These are phyloP conservation scores for Melipona bicolor DNA, from an alignment of 2,888 invertebrate genomes.

Conservation along the genomic window DNA sequence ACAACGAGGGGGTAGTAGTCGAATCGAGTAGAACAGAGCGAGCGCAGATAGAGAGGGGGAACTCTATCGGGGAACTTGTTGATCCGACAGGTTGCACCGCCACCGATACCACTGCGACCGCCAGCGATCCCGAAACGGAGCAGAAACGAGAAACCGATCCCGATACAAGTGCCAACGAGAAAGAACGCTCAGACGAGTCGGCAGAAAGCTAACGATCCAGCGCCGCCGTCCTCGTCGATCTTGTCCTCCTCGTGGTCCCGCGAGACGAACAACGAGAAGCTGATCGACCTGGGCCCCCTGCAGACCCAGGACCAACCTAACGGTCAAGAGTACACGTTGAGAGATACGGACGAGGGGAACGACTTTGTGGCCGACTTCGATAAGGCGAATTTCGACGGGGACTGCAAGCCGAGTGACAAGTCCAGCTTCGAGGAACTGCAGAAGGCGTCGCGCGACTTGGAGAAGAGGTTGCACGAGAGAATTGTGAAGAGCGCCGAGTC, in stretches of 20 bases:
- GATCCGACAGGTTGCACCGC: conserved; percentile 79
- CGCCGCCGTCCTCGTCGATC: conserved; percentile 70
- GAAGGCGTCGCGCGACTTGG: conserved; percentile 78
- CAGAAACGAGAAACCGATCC: conserved; percentile 79
- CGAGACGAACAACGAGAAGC: conserved; percentile 70
- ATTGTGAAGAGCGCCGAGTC: conserved; percentile 70
- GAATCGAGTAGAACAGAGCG: conserved; percentile 20
- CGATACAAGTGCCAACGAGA: conserved; percentile 50
- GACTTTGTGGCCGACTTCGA: conserved; percentile 66
- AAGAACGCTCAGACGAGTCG: conserved; percentile 55
- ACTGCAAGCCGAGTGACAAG: conserved; percentile 62
- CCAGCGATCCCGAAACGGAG: conserved; percentile 85
- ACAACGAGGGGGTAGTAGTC: background rate
- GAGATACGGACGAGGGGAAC: conserved; percentile 36
- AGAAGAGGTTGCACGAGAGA: conserved; percentile 77
- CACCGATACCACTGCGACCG: conserved; percentile 84
- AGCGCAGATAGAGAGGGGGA: background rate
- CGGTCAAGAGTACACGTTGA: conserved; percentile 47
- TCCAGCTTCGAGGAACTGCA: conserved; percentile 75
- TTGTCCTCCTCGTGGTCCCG: conserved; percentile 35
- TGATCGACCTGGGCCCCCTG: conserved; percentile 74
- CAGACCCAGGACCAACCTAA: conserved; percentile 9
- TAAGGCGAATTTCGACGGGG: conserved; percentile 67
- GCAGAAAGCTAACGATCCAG: conserved; percentile 77
- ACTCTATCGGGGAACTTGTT: conserved; percentile 43